These are phyloP conservation scores for Adoxophyes honmai DNA, from an alignment of 1,140 invertebrate genomes.

Conservation along the genomic window DNA sequence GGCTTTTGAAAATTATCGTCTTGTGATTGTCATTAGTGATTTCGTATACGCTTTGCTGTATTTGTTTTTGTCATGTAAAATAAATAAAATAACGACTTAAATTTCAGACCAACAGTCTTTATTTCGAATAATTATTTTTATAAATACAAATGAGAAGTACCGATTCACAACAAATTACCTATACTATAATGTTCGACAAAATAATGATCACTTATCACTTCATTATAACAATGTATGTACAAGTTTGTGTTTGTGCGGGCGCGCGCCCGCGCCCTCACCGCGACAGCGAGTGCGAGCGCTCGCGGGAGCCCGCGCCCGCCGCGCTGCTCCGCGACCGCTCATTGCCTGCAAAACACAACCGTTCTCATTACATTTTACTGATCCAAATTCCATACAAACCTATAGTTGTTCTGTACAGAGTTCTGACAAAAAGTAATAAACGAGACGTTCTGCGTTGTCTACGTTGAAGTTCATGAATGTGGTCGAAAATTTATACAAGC, in stretches of 20 bases:
- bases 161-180: slow-evolving; percentile 73
- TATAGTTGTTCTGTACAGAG: too few relatives aligned
- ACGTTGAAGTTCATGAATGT: too few relatives aligned
- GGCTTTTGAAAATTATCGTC: too few relatives aligned
- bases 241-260: slow-evolving; percentile 31
- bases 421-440: too few relatives aligned
- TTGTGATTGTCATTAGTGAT: too few relatives aligned
- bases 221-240: slow-evolving; percentile 49
- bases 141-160: slow-evolving; percentile 76
- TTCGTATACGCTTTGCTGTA: too few relatives aligned
- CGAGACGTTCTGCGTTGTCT: too few relatives aligned
- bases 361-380: background rate
- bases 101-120: slow-evolving; percentile 67
- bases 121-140: slow-evolving; percentile 69
- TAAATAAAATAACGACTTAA: slow-evolving; percentile 29
- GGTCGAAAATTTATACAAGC: too few relatives aligned
- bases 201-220: slow-evolving; percentile 72
- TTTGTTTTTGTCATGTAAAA: too few relatives aligned
- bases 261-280: slow-evolving; percentile 46
- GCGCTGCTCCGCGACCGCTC: slow-evolving; percentile 58
- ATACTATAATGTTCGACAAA: slow-evolving; percentile 65
- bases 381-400: background rate
- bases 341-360: slow-evolving; percentile 49
- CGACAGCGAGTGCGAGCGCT: slow-evolving; percentile 64
- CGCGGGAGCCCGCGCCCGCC: slow-evolving; percentile 42